A percentile compares a stretch with the other conserved stretches of the same genome.
Evolutionary conservation across 1,140 invertebrate genomes (phyloP).

Genomic region (Rhynchophorus ferrugineus): DNA sequence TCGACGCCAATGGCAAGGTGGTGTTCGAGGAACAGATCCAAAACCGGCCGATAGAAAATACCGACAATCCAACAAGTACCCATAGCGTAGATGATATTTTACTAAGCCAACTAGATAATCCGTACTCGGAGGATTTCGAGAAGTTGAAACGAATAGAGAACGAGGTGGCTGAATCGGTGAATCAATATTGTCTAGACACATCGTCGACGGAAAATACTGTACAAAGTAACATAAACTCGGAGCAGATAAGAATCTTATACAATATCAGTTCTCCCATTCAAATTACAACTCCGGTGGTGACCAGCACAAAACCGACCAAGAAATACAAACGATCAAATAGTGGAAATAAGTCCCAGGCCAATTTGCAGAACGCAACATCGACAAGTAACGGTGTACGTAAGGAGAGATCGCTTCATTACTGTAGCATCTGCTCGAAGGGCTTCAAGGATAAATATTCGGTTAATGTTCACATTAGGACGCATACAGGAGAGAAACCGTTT

Average conservation of each 20-base stretch:
- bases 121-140: conserved; percentile 64
- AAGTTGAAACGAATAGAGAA: conserved; percentile 67
- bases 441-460: conserved; percentile 93
- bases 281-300: conserved; percentile 45
- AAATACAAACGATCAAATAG: conserved; percentile 46
- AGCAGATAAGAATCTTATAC: conserved; percentile 39
- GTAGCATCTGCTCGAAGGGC: conserved; percentile 84
- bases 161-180: conserved; percentile 61
- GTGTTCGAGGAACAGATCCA: conserved; percentile 39
- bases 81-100: conserved; percentile 64
- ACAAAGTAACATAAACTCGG: conserved; percentile 44
- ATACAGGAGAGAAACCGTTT: conserved; percentile 87
- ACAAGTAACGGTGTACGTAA: conserved; percentile 59
- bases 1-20: conserved; percentile 41
- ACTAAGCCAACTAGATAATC: conserved; percentile 58
- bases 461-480: conserved; percentile 84
- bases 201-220: conserved; percentile 42
- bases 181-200: conserved; percentile 60
- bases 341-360: conserved; percentile 35
- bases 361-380: conserved; percentile 40
- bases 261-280: conserved; percentile 35
- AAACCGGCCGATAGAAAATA: conserved; percentile 38
- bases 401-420: conserved; percentile 80
- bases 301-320: conserved; percentile 46
- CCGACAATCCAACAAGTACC: conserved; percentile 52